These are phyloP conservation scores for Napeogenes sylphis DNA, from an alignment of 2,888 invertebrate genomes.

Conservation along the genomic window DNA sequence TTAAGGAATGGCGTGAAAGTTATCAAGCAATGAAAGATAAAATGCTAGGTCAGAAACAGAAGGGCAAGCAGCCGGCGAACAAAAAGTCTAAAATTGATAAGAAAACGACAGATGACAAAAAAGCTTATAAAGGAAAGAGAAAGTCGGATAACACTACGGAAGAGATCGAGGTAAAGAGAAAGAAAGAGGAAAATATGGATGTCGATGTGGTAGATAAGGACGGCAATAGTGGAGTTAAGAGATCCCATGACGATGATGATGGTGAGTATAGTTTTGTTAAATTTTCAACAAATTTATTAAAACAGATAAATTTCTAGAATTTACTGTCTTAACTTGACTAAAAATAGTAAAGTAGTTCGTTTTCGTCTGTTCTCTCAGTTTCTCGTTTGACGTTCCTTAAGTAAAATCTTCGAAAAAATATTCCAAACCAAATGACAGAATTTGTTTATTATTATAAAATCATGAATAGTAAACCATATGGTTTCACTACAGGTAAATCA, in stretches of 20 bases:
- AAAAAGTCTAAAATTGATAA: conserved; percentile 55
- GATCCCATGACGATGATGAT: conserved; percentile 44
- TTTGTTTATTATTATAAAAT: no score
- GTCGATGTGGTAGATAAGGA: conserved; percentile 43
- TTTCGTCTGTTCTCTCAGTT: no score
- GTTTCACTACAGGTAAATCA: no score
- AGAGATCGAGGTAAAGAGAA: conserved; percentile 53
- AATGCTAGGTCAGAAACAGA: conserved; percentile 59
- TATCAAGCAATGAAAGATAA: conserved; percentile 68
- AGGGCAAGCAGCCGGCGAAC: conserved; percentile 48
- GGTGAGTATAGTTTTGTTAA: conserved; percentile 32
- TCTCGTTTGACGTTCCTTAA: no score
- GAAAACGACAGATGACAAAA: conserved; percentile 49
- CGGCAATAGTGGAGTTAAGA: conserved; percentile 51
- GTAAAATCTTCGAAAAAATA: no score
- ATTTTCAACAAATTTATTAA: background rate
- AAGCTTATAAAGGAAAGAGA: conserved; percentile 50
- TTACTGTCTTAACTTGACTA: no score
- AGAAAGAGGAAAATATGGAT: conserved; percentile 51
- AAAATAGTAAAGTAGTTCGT: no score
- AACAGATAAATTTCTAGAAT: no score
- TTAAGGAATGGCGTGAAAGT: conserved; percentile 63
- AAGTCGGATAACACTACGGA: conserved; percentile 44
- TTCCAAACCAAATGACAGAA: no score
- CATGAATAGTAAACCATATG: no score